Base-by-base conservation (phyloP, 1,140 invertebrate genomes). In the Marisa cornuarietis region DNA sequence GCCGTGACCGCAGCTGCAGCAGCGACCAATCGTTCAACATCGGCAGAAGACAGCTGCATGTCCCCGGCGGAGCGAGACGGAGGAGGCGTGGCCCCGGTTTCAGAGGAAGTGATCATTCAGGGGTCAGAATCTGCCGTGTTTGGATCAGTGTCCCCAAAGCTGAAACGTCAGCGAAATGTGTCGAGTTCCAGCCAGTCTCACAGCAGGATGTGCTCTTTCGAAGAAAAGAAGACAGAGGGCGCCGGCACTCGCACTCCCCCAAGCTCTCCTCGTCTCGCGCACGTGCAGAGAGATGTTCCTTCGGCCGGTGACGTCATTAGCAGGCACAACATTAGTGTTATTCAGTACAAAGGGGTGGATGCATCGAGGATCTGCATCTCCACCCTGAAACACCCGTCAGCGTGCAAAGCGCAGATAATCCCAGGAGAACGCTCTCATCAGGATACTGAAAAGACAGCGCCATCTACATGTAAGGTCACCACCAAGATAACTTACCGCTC, bases 141-240 rank as follows among this genome's bases (percentile, higher is more conserved):
- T 61, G 81, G 81, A 10, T 82, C 81, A 8, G 79, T 82, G 14
- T 82, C 81, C 9, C 81, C 81, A 14, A 82, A 82, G 68, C 81
- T 82, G 10, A 79, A 78, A 68, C 66, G 81, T 14, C 78, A 80
- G 63, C 49, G 49, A 65, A 77, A 54, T 11, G 54, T 77, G 11
- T 20, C 11, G 3, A 68, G 63, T 51, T 20, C 63, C 20, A 51
- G 49, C 42, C 61, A 77, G 26, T 61, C 61, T 6, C 42, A 54
- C 6, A n/a, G 63, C 20, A 42, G 58, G n/a, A 7, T 16, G 14
- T 52, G 51, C 16, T 63, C 61, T 76, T 49, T 63, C 62, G 31
- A 65, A 11, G 24, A 51, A 10, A 63, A 77, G 26, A 68, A 65
- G 51, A 65, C 63, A 14, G 76, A 77, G 10, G 26, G 22, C 24